Base-by-base conservation (phyloP, 2,113 vertebrate genomes). In the Hemicordylus capensis region DNA sequence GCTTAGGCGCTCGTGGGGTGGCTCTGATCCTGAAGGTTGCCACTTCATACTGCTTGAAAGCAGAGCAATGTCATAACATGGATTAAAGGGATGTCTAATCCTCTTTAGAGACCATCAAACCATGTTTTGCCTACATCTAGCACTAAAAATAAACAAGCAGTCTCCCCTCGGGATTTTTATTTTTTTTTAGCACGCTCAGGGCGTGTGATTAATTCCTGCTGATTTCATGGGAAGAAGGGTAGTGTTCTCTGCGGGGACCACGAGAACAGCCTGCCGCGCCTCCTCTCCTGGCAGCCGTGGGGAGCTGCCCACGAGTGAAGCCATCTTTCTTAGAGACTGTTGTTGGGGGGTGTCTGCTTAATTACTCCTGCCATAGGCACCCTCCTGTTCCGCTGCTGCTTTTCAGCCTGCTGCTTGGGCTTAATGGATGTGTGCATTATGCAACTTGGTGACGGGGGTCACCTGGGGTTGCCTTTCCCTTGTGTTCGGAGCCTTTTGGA, bases 381-480 rank as follows among this genome's bases (percentile, higher is more conserved):
- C 51, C 11, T 24, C 28, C 63, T 42, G 73, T 37, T 64, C 1
- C 31, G 42, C 26, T 9, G 22, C 10, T 46, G 31, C n/a, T 66
- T 70, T 69, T 6, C 17, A 59, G 26, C 39, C 20, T 1, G 7
- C 28, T 75, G 61, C 79, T 51, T 70, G 80, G n/a, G 5, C 44
- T 77, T 83, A 61, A 87, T 22, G 61, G 63, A 44, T 31, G 64
- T 8, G 4, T 51, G 34, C 20, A 78, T 79, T 83, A 59, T 63
- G 19, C 64, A 42, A 11, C 58, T 31, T 1, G 24, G 19, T 37
- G 34, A 0, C 0, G 1, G 19, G 0, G 44, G 7, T 46, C 1
- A 42, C 31, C 46, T 73, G 34, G 6, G 12, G 1, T 42, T 63
- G n/a, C 39, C 42, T 34, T 72, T 8, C 2, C 0, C 39, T 51